Evolutionary conservation across 2,888 invertebrate genomes (phyloP).

Genomic region (Eupithecia exiguata): DNA sequence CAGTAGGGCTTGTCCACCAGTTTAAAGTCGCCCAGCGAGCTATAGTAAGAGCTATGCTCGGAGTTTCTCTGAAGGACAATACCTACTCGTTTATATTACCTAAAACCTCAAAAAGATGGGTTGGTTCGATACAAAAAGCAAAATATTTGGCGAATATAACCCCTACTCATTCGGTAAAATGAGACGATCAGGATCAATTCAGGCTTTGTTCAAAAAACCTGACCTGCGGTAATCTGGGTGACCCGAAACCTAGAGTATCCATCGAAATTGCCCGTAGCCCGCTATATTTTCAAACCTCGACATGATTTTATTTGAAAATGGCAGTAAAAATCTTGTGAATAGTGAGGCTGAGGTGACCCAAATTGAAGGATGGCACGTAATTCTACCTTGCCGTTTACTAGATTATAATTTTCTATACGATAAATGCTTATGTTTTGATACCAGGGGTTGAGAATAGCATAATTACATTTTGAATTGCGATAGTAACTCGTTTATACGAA

Average conservation of each 20-base stretch:
- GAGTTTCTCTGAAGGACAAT: too few relatives aligned
- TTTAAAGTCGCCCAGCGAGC: too few relatives aligned
- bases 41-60: too few relatives aligned
- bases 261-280: conserved; percentile 19
- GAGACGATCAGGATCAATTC: neutral
- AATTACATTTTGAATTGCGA: neutral
- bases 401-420: neutral
- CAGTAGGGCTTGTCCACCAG: too few relatives aligned
- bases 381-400: neutral
- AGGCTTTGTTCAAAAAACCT: conserved; percentile 20
- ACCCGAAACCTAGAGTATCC: conserved; percentile 20
- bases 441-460: neutral
- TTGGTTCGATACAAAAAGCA: neutral
- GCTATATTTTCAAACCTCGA: conserved; percentile 18
- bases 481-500: neutral
- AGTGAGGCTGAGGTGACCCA: neutral
- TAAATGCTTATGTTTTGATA: neutral
- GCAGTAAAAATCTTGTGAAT: neutral
- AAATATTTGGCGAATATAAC: neutral
- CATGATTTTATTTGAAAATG: conserved; percentile 11
- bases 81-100: neutral
- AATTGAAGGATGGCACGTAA: neutral
- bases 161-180: neutral
- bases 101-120: neutral
- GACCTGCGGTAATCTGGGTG: conserved; percentile 15